Evolutionary conservation across 2,113 vertebrate species (phyloP).

Genomic region (Protomyctophum bolini): DNA sequence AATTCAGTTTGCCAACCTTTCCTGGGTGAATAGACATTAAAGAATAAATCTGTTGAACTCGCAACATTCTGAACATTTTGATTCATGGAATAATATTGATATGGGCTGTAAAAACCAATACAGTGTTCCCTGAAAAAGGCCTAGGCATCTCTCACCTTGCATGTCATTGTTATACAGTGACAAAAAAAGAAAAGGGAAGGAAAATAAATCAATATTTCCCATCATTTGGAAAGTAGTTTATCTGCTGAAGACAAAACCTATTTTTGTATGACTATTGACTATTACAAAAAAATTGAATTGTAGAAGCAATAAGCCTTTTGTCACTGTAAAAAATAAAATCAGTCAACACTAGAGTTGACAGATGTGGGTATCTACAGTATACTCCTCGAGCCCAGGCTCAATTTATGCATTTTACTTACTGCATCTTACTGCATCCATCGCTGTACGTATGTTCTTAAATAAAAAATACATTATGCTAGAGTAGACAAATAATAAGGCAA

Average conservation of each 20-base stretch:
- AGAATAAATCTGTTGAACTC: too few species aligned
- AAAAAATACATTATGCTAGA: slow-evolving; percentile 10
- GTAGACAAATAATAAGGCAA: slow-evolving; percentile 3
- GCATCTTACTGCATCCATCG: not conserved
- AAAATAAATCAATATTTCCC: slow-evolving; percentile 19
- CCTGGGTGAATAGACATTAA: too few species aligned
- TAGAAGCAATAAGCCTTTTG: slow-evolving; percentile 33
- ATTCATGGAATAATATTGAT: slow-evolving; percentile 18
- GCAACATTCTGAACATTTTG: slow-evolving; percentile 21
- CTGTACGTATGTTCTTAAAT: not conserved
- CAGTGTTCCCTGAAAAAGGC: slow-evolving; percentile 25
- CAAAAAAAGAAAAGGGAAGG: not conserved
- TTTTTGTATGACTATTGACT: slow-evolving; percentile 7
- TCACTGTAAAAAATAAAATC: slow-evolving; percentile 36
- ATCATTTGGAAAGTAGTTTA: slow-evolving; percentile 40
- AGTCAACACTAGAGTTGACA: slow-evolving; percentile 35
- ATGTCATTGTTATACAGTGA: slow-evolving; percentile 31
- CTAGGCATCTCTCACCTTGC: slow-evolving; percentile 1
- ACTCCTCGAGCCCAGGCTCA: slow-evolving; percentile 14
- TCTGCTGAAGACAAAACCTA: slow-evolving; percentile 41
- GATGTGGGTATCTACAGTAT: not conserved
- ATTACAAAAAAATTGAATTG: slow-evolving; percentile 43
- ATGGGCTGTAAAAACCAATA: not conserved
- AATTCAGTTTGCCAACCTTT: too few species aligned
- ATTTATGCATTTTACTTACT: not conserved